phyloP scores from a whole-genome alignment of 1,140 invertebrate species.

The Dolichoris vasculosae region DNA sequence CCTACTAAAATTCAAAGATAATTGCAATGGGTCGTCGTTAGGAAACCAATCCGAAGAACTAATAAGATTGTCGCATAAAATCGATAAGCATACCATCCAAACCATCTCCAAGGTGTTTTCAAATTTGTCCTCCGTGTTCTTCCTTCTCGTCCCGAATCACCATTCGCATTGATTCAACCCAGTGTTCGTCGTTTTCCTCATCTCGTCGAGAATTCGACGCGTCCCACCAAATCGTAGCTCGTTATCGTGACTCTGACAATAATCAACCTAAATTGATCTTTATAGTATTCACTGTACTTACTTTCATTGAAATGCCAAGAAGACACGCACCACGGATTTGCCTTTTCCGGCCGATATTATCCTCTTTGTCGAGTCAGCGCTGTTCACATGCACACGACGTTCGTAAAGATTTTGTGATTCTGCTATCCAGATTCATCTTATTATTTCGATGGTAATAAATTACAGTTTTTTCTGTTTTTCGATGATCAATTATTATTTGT shows the following conservation, averaged over 20 bases:
- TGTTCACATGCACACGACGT: background rate
- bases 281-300: background rate
- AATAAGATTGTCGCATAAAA: background rate
- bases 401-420: background rate
- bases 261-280: conserved; percentile 33
- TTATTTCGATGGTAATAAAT: background rate
- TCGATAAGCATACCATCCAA: background rate
- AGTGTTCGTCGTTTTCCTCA: background rate
- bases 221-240: background rate
- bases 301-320: background rate
- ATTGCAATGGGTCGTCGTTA: too few species aligned
- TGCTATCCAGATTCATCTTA: background rate
- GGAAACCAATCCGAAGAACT: too few species aligned
- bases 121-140: background rate
- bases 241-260: background rate
- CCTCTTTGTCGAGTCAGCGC: background rate
- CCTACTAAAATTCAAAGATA: too few species aligned
- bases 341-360: background rate
- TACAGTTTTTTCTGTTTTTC: background rate
- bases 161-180: background rate
- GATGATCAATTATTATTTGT: background rate
- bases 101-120: background rate
- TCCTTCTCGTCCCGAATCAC: background rate
- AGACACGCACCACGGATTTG: background rate
- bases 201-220: background rate